phyloP scores from a whole-genome alignment of 1,140 invertebrate species.

The Drosophila sturtevanti region DNA sequence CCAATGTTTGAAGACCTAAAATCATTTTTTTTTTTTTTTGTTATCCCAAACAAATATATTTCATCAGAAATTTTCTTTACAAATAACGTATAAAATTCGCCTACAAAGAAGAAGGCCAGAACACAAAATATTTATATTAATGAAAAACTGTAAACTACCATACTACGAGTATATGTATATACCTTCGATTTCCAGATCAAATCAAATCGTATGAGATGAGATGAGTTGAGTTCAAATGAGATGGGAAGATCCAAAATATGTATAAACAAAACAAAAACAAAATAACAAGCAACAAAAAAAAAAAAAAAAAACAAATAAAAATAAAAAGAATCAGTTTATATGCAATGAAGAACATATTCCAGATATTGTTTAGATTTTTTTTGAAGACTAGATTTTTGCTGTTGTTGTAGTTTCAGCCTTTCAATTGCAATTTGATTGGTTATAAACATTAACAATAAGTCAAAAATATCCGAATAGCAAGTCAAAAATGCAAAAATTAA shows the following conservation, averaged over 20 bases:
- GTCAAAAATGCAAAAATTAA: not conserved
- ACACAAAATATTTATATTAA: slow-evolving; percentile 71
- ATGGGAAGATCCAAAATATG: slow-evolving; percentile 24
- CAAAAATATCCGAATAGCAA: not conserved
- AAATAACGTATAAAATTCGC: slow-evolving; percentile 62
- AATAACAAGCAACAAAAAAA: slow-evolving; percentile 36
- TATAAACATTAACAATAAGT: not conserved
- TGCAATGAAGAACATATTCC: slow-evolving; percentile 68
- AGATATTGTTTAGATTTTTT: slow-evolving; percentile 73
- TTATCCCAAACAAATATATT: not conserved
- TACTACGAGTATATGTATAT: slow-evolving; percentile 1
- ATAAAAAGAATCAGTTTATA: slow-evolving; percentile 11
- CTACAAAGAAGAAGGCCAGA: slow-evolving; percentile 61
- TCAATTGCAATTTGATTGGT: slow-evolving; percentile 25
- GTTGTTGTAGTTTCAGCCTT: slow-evolving; percentile 4
- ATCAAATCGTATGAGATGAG: slow-evolving; percentile 6
- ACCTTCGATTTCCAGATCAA: not conserved
- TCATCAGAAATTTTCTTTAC: slow-evolving; percentile 46
- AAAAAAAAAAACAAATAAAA: not conserved
- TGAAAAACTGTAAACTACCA: slow-evolving; percentile 44
- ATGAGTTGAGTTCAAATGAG: not conserved
- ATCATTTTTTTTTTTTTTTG: not conserved
- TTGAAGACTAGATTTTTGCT: not conserved
- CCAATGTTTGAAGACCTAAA: too few relatives aligned
- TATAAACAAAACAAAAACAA: slow-evolving; percentile 46